Conservation (phyloP, 2,797 vertebrate genomes). For the Chaenodraco wilsoni region DNA sequence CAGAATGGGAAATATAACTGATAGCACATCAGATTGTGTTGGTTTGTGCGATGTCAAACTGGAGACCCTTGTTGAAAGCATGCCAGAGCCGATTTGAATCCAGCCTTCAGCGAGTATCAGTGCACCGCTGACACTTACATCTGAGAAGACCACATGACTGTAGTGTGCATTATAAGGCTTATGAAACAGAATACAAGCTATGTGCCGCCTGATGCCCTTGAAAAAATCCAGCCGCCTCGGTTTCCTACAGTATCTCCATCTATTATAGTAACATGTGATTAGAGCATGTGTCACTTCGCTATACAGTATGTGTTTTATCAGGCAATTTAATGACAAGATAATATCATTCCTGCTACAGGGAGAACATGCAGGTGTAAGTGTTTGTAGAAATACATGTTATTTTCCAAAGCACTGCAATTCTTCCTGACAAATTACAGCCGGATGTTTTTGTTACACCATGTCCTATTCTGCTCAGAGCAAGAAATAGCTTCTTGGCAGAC, state of each 20-base stretch:
- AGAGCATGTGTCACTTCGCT: neutral
- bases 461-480: conserved; percentile 63
- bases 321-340: conserved; percentile 22
- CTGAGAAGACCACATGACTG: conserved; percentile 23
- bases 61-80: conserved; percentile 56
- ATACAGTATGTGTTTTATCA: neutral
- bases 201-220: conserved; percentile 18
- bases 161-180: conserved; percentile 22
- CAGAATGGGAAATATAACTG: conserved; percentile 41
- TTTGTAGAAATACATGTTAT: conserved; percentile 48
- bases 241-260: conserved; percentile 22
- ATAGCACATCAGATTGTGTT: conserved; percentile 46
- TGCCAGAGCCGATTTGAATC: conserved; percentile 53
- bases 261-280: conserved; percentile 1
- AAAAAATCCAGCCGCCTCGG: conserved; percentile 25
- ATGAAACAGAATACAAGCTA: conserved; percentile 19
- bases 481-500: conserved; percentile 71
- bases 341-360: conserved; percentile 13
- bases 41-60: conserved; percentile 41
- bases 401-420: conserved; percentile 32
- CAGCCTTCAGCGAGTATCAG: conserved; percentile 36
- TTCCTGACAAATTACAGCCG: conserved; percentile 53
- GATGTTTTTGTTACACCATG: conserved; percentile 64
- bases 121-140: conserved; percentile 32
- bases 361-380: conserved; percentile 19